Conservation (phyloP, 2,888 invertebrate genomes). For the Orthosia cruda region DNA sequence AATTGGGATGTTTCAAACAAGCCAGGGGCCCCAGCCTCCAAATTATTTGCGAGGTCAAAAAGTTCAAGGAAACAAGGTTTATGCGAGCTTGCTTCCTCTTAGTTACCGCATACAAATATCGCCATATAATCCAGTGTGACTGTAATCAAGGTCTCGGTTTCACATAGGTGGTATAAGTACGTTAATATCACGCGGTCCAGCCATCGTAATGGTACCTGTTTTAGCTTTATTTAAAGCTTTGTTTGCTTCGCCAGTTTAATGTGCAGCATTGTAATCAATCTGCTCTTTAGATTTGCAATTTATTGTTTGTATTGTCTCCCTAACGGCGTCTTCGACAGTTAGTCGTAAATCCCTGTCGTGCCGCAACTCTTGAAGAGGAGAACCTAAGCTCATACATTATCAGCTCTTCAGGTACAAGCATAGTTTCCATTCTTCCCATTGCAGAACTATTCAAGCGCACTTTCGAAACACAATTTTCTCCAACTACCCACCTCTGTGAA, state of each 20-base stretch:
- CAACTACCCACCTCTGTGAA: slow-evolving; percentile 15
- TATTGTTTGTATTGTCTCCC: not conserved
- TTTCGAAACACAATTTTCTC: slow-evolving; percentile 9
- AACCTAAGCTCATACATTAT: slow-evolving; percentile 5
- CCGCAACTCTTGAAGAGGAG: not conserved
- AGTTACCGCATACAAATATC: slow-evolving; percentile 57
- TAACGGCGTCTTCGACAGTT: not conserved
- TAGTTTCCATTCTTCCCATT: not conserved
- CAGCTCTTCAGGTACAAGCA: not conserved
- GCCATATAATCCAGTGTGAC: slow-evolving; percentile 45
- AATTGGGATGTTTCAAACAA: slow-evolving; percentile 45
- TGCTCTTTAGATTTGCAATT: slow-evolving; percentile 12
- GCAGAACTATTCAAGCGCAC: slow-evolving; percentile 25
- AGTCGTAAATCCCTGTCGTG: not conserved
- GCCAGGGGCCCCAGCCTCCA: slow-evolving; percentile 36
- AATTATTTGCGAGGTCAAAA: slow-evolving; percentile 59
- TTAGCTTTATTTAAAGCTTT: not conserved
- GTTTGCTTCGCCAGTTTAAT: not conserved
- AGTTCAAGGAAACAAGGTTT: slow-evolving; percentile 66
- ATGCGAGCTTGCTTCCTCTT: slow-evolving; percentile 61
- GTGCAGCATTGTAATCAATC: not conserved
- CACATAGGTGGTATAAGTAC: slow-evolving; percentile 20
- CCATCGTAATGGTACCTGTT: not conserved
- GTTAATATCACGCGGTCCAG: slow-evolving; percentile 3
- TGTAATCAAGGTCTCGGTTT: slow-evolving; percentile 54